A percentile compares a stretch with the other conserved stretches of the same genome.
Conservation (phyloP, 1,140 invertebrate genomes). For the Brachionus asplanchnoidis region DNA sequence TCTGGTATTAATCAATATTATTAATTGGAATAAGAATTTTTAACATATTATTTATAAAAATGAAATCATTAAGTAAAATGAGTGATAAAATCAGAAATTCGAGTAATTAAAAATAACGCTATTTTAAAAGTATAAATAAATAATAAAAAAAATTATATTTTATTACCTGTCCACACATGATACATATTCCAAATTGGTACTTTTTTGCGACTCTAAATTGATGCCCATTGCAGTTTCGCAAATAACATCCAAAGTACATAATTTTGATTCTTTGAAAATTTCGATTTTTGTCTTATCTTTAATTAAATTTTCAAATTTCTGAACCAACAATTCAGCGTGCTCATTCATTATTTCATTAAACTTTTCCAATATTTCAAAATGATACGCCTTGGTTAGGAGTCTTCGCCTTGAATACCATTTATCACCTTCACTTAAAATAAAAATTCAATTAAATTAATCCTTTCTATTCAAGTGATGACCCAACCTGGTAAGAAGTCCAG, state of each 20-base stretch:
- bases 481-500: constrained; percentile 72
- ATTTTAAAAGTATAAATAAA: no score
- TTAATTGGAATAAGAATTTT: no score
- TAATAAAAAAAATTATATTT: not conserved
- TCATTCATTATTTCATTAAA: constrained; percentile 76
- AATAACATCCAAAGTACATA: constrained; percentile 82
- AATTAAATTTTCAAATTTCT: constrained; percentile 60
- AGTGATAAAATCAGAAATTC: no score
- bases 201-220: constrained; percentile 66
- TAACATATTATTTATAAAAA: no score
- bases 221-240: constrained; percentile 80
- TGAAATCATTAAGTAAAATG: no score
- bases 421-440: constrained; percentile 61
- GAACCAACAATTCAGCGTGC: constrained; percentile 66
- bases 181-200: constrained; percentile 67
- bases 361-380: constrained; percentile 78
- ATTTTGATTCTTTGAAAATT: constrained; percentile 69
- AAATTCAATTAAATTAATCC: not conserved
- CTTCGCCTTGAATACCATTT: constrained; percentile 76
- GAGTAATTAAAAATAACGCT: no score
- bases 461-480: not conserved
- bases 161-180: constrained; percentile 60
- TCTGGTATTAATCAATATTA: no score
- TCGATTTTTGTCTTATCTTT: constrained; percentile 62
- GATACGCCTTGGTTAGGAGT: constrained; percentile 83